Evolutionary conservation across 2,113 vertebrate genomes (phyloP).

Genomic region (Nipponia nippon): DNA sequence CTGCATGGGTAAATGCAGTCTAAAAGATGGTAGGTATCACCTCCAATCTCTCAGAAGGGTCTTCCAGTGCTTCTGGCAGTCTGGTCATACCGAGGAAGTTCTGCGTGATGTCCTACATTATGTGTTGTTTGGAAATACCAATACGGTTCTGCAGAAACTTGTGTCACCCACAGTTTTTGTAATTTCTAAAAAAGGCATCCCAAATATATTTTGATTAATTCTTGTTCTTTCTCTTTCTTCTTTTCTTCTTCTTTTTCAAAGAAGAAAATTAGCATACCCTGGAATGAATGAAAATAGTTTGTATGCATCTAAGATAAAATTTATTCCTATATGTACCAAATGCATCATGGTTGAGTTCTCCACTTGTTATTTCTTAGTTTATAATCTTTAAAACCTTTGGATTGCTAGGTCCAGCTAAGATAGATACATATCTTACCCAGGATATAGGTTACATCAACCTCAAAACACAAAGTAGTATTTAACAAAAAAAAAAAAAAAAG

Average conservation of each 20-base stretch:
- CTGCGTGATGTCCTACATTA: background rate
- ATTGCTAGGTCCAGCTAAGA: background rate
- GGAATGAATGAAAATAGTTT: background rate
- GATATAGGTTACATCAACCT: background rate
- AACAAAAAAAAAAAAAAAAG: background rate
- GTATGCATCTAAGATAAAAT: background rate
- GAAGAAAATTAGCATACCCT: background rate
- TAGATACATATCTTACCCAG: background rate
- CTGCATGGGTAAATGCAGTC: background rate
- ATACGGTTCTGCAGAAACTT: background rate
- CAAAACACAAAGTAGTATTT: slow-evolving; percentile 42
- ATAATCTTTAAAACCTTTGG: background rate
- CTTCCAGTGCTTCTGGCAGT: background rate
- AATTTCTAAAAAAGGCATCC: background rate
- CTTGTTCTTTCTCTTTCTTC: background rate
- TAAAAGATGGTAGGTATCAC: background rate
- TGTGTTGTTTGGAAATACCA: background rate
- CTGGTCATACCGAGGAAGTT: background rate
- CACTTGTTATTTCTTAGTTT: background rate
- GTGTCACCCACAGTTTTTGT: background rate
- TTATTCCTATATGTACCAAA: background rate
- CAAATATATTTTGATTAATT: background rate
- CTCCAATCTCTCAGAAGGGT: background rate
- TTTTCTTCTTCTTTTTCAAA: background rate
- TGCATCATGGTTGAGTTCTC: background rate